Evolutionary conservation across 2,888 invertebrate species (phyloP).

Genomic region (Eupithecia dodoneata): DNA sequence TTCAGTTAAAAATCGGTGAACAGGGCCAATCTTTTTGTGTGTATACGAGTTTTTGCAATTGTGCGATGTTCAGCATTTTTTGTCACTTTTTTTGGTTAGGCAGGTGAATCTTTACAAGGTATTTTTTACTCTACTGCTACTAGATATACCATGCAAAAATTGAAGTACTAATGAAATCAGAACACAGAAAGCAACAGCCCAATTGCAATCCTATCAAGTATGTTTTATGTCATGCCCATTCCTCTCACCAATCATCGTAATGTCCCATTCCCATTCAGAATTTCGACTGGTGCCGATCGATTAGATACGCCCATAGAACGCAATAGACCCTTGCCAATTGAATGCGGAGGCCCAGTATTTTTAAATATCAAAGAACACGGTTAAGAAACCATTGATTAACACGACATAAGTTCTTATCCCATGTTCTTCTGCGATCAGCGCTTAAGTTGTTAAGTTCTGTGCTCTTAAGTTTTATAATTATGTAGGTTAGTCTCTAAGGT

Average conservation of each 20-base stretch:
- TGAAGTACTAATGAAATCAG: background rate
- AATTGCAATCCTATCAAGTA: background rate
- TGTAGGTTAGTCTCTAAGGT: no score
- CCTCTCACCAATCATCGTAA: slow-evolving; percentile 7
- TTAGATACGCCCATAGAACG: slow-evolving; percentile 22
- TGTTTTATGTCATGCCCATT: background rate
- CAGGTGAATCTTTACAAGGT: background rate
- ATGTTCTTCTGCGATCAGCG: background rate
- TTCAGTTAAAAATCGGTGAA: background rate
- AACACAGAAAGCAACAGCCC: background rate
- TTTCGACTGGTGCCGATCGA: slow-evolving; percentile 18
- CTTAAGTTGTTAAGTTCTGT: no score
- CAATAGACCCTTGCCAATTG: slow-evolving; percentile 23
- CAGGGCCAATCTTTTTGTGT: background rate
- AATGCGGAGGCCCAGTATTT: background rate
- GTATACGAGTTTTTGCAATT: background rate
- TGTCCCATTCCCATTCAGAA: slow-evolving; percentile 12
- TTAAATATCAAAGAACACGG: background rate
- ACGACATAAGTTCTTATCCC: background rate
- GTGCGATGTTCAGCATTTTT: background rate
- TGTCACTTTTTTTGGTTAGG: background rate
- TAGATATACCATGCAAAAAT: background rate
- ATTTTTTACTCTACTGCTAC: background rate
- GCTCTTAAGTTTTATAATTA: no score
- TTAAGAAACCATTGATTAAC: background rate